A percentile compares a stretch with the other conserved stretches of the same genome.
These are phyloP conservation scores for Pangasius krempfi DNA, from an alignment of 2,797 vertebrate genomes.

Conservation along the genomic window DNA sequence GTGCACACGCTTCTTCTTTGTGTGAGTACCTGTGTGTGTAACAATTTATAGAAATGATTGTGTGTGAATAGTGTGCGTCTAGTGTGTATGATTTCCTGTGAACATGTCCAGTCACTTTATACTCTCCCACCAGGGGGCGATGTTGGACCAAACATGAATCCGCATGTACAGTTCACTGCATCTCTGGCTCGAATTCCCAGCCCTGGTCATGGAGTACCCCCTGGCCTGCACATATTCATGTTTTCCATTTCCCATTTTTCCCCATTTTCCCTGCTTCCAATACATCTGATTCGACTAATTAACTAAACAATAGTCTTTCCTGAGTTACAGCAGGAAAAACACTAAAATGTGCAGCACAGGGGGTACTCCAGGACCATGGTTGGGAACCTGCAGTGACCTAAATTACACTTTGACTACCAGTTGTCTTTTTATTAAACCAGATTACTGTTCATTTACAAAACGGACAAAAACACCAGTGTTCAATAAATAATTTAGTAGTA, in stretches of 20 bases:
- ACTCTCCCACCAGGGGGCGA: slow-evolving; percentile 15
- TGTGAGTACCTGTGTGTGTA: slow-evolving; percentile 81
- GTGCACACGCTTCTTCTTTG: slow-evolving; percentile 99
- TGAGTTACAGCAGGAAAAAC: background rate
- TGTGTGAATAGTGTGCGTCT: background rate
- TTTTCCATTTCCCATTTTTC: background rate
- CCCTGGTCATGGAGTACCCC: background rate
- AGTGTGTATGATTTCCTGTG: background rate
- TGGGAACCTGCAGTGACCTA: background rate
- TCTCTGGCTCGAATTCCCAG: background rate
- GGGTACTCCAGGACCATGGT: background rate
- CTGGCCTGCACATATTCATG: background rate
- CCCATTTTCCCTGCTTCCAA: background rate
- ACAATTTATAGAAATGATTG: background rate
- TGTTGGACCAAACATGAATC: background rate
- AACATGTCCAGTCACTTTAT: background rate
- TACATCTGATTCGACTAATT: background rate
- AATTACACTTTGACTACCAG: no score
- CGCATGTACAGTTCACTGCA: no score
- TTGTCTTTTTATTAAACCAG: background rate
- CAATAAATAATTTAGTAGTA: background rate
- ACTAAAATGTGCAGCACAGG: background rate
- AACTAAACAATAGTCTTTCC: background rate
- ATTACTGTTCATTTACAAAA: background rate
- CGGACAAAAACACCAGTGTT: background rate